phyloP scores from a whole-genome alignment of 1,140 invertebrate species.

The Cyphomyrmex costatus region DNA sequence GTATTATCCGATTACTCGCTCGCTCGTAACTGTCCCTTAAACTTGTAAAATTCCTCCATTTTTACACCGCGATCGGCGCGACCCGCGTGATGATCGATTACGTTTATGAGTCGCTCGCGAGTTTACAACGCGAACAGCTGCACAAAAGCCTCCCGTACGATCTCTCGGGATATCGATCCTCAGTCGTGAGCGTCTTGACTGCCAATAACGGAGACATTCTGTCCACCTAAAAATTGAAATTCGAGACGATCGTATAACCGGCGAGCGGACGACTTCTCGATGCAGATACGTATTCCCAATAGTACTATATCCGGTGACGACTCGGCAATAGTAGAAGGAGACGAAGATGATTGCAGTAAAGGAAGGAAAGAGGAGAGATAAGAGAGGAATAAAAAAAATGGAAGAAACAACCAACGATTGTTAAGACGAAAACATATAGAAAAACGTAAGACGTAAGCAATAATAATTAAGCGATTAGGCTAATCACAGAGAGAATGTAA shows the following conservation, averaged over 20 bases:
- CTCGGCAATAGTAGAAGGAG: neutral
- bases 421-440: slow-evolving; percentile 58
- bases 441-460: no score
- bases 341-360: neutral
- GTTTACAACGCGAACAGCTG: slow-evolving; percentile 65
- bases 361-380: neutral
- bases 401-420: slow-evolving; percentile 69
- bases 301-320: slow-evolving; percentile 28
- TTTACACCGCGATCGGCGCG: slow-evolving; percentile 31
- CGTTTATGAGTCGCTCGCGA: slow-evolving; percentile 54
- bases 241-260: slow-evolving; percentile 43
- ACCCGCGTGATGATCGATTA: slow-evolving; percentile 58
- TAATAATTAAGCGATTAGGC: no score
- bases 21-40: slow-evolving; percentile 46
- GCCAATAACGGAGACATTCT: slow-evolving; percentile 35
- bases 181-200: slow-evolving; percentile 23
- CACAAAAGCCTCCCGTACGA: neutral
- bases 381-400: neutral
- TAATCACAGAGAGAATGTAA: no score
- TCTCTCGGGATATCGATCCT: neutral
- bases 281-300: slow-evolving; percentile 49
- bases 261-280: slow-evolving; percentile 38
- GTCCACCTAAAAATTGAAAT: slow-evolving; percentile 65
- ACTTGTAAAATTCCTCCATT: slow-evolving; percentile 60
- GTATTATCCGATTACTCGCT: slow-evolving; percentile 20